Conservation (phyloP, 2,113 vertebrate genomes). For the Halichoeres trimaculatus region DNA sequence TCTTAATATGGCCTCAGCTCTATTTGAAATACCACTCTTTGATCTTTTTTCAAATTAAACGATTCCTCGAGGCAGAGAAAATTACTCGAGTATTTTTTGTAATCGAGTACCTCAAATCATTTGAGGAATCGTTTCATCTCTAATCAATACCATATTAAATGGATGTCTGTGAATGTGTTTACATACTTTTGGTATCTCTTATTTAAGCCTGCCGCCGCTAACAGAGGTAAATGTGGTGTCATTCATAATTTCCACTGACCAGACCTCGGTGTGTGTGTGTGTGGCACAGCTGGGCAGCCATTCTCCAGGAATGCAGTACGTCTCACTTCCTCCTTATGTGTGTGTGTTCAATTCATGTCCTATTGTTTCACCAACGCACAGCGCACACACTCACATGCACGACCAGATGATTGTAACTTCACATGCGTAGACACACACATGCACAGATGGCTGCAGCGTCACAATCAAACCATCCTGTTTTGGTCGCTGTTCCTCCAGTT, state of each 20-base stretch:
- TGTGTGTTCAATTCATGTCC: slow-evolving; percentile 42
- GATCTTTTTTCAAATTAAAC: no score
- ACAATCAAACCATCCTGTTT: slow-evolving; percentile 69
- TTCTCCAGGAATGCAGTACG: slow-evolving; percentile 68
- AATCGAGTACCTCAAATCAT: no score
- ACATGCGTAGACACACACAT: slow-evolving; percentile 34
- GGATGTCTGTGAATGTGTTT: neutral
- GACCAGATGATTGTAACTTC: slow-evolving; percentile 42
- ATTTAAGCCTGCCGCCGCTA: slow-evolving; percentile 11
- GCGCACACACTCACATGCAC: slow-evolving; percentile 32
- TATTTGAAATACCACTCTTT: no score
- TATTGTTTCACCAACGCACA: slow-evolving; percentile 67
- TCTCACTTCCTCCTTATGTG: slow-evolving; percentile 65
- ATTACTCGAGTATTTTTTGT: no score
- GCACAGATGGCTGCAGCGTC: slow-evolving; percentile 47
- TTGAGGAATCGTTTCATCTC: no score
- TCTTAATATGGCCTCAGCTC: no score
- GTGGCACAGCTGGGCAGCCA: slow-evolving; percentile 59
- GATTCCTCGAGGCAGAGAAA: no score
- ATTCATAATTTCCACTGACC: slow-evolving; percentile 24
- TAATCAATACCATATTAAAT: neutral
- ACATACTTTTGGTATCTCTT: slow-evolving; percentile 1
- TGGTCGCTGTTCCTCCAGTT: slow-evolving; percentile 58
- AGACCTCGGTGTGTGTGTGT: slow-evolving; percentile 26
- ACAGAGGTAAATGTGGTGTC: slow-evolving; percentile 15